Percentiles rank a stretch among this genome's conserved stretches.
These are phyloP conservation scores for Phortica okadai DNA, from an alignment of 2,888 invertebrate genomes.

Conservation along the genomic window DNA sequence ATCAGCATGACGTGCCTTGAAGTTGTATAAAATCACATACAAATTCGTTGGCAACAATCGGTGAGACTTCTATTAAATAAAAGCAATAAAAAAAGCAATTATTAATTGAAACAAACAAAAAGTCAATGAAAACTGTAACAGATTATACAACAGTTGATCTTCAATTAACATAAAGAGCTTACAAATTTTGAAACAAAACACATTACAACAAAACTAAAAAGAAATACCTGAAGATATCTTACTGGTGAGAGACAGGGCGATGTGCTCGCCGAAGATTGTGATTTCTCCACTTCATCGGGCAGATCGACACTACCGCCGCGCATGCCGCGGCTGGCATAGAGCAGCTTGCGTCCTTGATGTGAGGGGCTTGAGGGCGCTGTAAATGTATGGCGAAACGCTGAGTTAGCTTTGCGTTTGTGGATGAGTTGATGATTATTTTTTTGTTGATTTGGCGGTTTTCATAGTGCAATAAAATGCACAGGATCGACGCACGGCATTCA, in stretches of 20 bases:
- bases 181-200: conserved; percentile 15
- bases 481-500: conserved; percentile 6
- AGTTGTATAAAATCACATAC: conserved; percentile 96
- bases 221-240: conserved; percentile 78
- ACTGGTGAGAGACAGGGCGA: conserved; percentile 95
- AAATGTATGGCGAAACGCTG: conserved; percentile 55
- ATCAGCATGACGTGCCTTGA: conserved; percentile 94
- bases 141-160: not conserved
- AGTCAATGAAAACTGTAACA: conserved; percentile 23
- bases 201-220: conserved; percentile 42
- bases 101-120: not conserved
- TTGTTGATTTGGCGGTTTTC: conserved; percentile 11
- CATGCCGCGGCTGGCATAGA: conserved; percentile 86
- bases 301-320: conserved; percentile 96
- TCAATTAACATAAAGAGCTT: not conserved
- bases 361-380: conserved; percentile 95
- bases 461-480: not conserved
- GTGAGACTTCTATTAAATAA: conserved; percentile 83
- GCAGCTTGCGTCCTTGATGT: conserved; percentile 87
- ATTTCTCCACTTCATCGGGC: conserved; percentile 93
- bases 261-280: conserved; percentile 92
- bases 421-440: conserved; percentile 28
- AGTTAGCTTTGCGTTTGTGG: conserved; percentile 52
- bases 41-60: conserved; percentile 91
- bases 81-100: not conserved